Evolutionary conservation across 2,888 invertebrate species (phyloP), one percentile per base, ranked within the genome.

Genomic region (Baronia brevicornis): DNA sequence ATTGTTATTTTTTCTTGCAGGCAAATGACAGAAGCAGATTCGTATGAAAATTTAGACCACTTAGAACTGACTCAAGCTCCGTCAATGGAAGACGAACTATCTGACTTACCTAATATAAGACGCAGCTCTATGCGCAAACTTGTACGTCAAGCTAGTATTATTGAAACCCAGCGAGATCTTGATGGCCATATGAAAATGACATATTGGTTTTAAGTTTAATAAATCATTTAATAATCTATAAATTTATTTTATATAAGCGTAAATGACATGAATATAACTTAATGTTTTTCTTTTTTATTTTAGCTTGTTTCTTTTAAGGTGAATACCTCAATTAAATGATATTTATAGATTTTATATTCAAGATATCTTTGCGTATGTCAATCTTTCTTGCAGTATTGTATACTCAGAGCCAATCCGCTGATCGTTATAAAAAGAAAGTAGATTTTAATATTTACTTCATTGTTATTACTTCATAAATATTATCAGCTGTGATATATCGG

Each of bases 121-220:
- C 75, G 87, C 13, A 75, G 69, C 39, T 90, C 91, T 0, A 88
- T 91, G 85, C 87, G 88, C 21, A 87, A 89, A 52, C 71, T 95
- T 17, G 90, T 90, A 5, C 87, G 93, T 4, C 95, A 95, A 67
- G 86, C 90, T 31, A 94, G 94, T 67, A 86, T 90, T 5, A 88
- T 95, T 86, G 94, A 95, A 52, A 94, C 94, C 1, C 94, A 94
- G 41, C 87, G 90, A 38, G 90, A 91, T 48, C 84, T 88, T 1
- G 91, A 93, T 54, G 95, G 95, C 6, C 90, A 89, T 28, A 91
- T 95, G 69, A 93, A 90, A 64, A 89, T 95, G 86, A 93, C 94
- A 0, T 94, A 94, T 68, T 95, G 95, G 95, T 94, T 94, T 74
- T 94, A 85, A 71, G 22, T 23, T 6, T 25, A 9, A 13, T 8